Evolutionary conservation across 2,888 invertebrate species (phyloP).

Genomic region (Muscina levida): DNA sequence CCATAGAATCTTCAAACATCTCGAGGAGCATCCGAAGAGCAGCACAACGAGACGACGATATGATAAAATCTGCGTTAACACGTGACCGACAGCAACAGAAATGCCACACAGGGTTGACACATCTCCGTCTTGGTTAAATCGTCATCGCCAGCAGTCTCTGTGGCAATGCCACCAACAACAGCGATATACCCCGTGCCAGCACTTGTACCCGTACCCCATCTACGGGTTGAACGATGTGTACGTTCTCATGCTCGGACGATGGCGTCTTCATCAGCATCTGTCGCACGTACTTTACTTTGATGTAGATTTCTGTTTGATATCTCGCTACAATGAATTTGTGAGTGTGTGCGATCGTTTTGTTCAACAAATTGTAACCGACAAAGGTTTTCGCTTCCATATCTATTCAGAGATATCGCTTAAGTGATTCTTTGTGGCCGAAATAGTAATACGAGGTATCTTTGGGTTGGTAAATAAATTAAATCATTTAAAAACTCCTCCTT

Average conservation of each 20-base stretch:
- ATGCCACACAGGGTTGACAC: constrained; percentile 8
- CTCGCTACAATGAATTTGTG: constrained; percentile 1
- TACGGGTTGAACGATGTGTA: background rate
- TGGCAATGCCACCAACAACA: background rate
- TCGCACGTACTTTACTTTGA: constrained; percentile 61
- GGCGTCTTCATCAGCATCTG: constrained; percentile 51
- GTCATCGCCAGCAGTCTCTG: constrained; percentile 34
- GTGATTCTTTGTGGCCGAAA: constrained; percentile 27
- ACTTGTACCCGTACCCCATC: background rate
- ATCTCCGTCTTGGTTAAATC: constrained; percentile 36
- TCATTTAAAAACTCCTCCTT: too few species aligned
- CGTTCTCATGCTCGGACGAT: background rate
- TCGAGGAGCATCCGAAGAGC: background rate
- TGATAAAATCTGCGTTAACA: constrained; percentile 55
- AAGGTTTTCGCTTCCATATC: constrained; percentile 47
- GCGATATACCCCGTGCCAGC: too few species aligned
- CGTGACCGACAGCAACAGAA: constrained; percentile 44
- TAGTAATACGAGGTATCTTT: background rate
- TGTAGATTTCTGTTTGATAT: constrained; percentile 60
- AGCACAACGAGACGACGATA: constrained; percentile 38
- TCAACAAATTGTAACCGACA: constrained; percentile 37
- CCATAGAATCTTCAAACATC: constrained; percentile 2
- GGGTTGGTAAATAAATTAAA: too few species aligned
- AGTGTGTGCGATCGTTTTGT: constrained; percentile 3
- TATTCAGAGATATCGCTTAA: constrained; percentile 45